Evolutionary conservation across 2,888 invertebrate species (phyloP).

Genomic region (Diarsia rubi): DNA sequence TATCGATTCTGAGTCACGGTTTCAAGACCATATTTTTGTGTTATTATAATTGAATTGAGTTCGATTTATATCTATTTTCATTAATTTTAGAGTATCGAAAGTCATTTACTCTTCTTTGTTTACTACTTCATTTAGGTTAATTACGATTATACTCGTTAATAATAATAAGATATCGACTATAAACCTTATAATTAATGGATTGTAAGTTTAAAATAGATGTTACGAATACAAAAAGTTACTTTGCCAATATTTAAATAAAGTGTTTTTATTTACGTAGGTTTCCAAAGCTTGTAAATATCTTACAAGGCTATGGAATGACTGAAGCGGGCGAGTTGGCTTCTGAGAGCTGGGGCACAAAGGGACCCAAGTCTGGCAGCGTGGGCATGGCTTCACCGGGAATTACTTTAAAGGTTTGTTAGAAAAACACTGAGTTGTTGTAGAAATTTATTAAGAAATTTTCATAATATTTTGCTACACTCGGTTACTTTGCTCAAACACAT

Average conservation of each 20-base stretch:
- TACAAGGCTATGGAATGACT: slow-evolving; percentile 86
- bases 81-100: neutral
- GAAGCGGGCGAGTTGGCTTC: slow-evolving; percentile 83
- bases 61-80: neutral
- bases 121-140: slow-evolving; percentile 3
- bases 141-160: neutral
- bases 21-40: neutral
- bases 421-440: neutral
- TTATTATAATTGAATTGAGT: neutral
- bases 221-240: neutral
- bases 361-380: slow-evolving; percentile 81
- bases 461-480: neutral
- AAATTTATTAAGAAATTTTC: neutral
- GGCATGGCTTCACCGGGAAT: slow-evolving; percentile 81
- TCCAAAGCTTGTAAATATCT: slow-evolving; percentile 73
- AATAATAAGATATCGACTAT: neutral
- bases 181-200: neutral
- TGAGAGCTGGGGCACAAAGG: slow-evolving; percentile 79
- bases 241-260: neutral
- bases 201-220: neutral
- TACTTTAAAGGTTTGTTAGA: slow-evolving; percentile 76
- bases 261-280: slow-evolving; percentile 67
- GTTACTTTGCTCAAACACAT: neutral
- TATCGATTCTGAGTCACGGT: slow-evolving; percentile 12
- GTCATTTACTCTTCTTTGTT: neutral